phyloP scores from a whole-genome alignment of 2,113 vertebrate species.

The Protobothrops mucrosquamatus region DNA sequence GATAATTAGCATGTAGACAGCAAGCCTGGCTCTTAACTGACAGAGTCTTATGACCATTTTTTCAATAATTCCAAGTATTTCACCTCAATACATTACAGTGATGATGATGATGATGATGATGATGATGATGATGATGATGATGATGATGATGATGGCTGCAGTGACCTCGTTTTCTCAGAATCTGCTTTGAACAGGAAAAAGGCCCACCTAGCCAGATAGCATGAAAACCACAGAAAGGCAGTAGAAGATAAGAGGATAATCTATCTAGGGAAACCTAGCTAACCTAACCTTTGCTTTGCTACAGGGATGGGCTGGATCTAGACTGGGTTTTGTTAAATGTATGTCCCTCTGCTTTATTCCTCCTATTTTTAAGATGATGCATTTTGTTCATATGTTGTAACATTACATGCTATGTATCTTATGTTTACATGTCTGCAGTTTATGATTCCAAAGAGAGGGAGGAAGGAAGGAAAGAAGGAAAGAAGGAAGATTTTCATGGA shows the following conservation, averaged over 20 bases:
- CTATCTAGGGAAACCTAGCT: neutral
- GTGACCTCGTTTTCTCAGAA: neutral
- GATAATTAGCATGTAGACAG: no score
- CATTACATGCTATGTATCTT: neutral
- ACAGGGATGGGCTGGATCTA: neutral
- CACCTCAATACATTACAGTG: no score
- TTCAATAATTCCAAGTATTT: no score
- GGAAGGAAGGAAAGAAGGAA: no score
- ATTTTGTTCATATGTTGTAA: neutral
- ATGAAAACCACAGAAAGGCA: neutral
- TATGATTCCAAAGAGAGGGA: neutral
- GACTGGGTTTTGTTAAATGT: neutral
- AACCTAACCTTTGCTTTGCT: neutral
- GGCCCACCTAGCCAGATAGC: neutral
- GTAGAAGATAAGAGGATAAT: neutral
- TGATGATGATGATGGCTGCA: neutral
- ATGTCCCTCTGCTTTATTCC: neutral
- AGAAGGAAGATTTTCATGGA: neutral
- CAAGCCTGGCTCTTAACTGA: no score
- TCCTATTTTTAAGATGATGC: neutral
- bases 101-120: neutral
- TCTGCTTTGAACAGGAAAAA: neutral
- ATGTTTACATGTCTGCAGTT: neutral
- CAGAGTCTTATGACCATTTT: no score
- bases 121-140: no score